phyloP scores from a whole-genome alignment of 1,140 invertebrate genomes.

The Apis cerana region DNA sequence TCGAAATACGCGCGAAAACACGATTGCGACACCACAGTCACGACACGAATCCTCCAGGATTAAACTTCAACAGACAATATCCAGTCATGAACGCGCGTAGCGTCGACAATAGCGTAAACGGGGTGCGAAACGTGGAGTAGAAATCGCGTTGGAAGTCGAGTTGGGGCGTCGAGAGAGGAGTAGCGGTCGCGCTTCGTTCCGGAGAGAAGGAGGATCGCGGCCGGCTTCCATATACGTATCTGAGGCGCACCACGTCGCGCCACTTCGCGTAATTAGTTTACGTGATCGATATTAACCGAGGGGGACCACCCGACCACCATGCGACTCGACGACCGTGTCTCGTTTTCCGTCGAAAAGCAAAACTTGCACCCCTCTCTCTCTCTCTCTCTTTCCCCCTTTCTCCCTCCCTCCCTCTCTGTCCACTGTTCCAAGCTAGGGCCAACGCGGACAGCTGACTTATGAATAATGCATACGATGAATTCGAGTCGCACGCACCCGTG shows the following conservation, averaged over 20 bases:
- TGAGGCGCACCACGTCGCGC: background rate
- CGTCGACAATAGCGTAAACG: constrained; percentile 69
- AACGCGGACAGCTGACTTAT: constrained; percentile 49
- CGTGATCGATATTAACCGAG: constrained; percentile 30
- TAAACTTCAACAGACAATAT: constrained; percentile 50
- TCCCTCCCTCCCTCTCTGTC: no score
- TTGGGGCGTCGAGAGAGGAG: no score
- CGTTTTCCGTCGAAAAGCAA: constrained; percentile 26
- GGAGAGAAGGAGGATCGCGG: background rate
- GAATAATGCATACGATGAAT: constrained; percentile 66
- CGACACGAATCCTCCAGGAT: background rate
- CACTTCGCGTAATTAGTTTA: constrained; percentile 37
- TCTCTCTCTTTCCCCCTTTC: no score
- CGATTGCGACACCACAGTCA: no score
- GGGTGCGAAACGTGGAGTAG: constrained; percentile 62
- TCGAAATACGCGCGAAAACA: no score
- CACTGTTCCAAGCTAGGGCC: background rate
- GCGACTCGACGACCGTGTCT: background rate
- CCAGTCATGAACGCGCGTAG: constrained; percentile 17
- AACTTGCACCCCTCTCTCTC: constrained; percentile 4
- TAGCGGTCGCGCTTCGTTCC: background rate
- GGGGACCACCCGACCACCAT: background rate
- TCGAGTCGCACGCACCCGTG: constrained; percentile 64
- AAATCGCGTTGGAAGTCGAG: background rate
- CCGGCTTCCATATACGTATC: background rate